Conservation (phyloP, 2,888 invertebrate genomes). For the Caenorhabditis sp. region DNA sequence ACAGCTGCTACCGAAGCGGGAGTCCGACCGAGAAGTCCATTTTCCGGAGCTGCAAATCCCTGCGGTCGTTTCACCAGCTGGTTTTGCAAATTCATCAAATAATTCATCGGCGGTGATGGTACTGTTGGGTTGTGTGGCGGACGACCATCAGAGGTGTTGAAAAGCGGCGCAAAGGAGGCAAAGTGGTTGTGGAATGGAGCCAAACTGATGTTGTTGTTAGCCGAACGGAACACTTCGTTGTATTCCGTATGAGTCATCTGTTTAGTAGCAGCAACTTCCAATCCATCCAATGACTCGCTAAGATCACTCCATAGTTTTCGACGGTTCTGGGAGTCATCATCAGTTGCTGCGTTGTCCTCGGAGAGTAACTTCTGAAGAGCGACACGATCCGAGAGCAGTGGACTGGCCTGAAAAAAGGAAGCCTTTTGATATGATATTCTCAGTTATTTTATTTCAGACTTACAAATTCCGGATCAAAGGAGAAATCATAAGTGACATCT, state of each 20-base stretch:
- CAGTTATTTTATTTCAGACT: conserved; percentile 6
- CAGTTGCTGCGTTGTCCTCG: conserved; percentile 50
- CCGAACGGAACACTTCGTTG: conserved; percentile 29
- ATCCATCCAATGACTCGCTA: conserved; percentile 20
- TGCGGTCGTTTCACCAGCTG: conserved; percentile 25
- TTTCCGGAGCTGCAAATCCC: conserved; percentile 19
- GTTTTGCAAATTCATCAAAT: conserved; percentile 51
- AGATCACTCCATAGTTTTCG: conserved; percentile 66
- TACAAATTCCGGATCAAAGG: conserved; percentile 69
- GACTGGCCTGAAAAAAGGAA: conserved; percentile 19
- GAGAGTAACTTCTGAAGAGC: conserved; percentile 49
- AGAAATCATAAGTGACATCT: conserved; percentile 66
- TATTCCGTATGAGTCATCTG: not conserved
- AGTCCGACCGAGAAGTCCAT: conserved; percentile 31
- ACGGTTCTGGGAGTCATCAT: conserved; percentile 73
- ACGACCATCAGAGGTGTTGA: conserved; percentile 22
- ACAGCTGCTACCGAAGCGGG: conserved; percentile 16
- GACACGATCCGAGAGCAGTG: conserved; percentile 31
- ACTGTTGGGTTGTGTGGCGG: conserved; percentile 19
- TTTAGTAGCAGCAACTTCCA: conserved; percentile 49
- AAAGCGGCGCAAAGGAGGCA: conserved; percentile 54
- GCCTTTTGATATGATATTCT: too few species aligned
- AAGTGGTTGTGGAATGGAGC: conserved; percentile 59
- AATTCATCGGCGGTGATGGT: conserved; percentile 55
- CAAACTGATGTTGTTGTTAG: conserved; percentile 56